Percentiles rank a stretch among this genome's conserved stretches.
phyloP scores from a whole-genome alignment of 1,140 invertebrate species.

The Panulirus ornatus region DNA sequence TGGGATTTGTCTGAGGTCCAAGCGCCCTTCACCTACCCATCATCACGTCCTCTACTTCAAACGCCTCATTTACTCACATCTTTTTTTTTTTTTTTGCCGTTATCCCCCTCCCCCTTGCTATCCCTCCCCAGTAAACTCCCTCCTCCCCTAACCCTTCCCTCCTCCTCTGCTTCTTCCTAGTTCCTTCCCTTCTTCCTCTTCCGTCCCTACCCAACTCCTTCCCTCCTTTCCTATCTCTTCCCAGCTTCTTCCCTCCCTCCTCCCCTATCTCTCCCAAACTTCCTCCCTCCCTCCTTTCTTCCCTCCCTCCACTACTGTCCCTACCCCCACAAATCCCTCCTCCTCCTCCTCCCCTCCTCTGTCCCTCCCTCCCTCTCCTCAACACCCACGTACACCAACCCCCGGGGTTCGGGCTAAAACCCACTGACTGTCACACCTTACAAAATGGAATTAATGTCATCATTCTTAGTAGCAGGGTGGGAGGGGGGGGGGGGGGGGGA shows the following conservation, averaged over 20 bases:
- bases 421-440: conserved; percentile 57
- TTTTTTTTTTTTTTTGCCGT: background rate
- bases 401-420: no score
- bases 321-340: background rate
- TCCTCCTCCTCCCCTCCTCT: background rate
- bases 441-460: conserved; percentile 64
- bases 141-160: background rate
- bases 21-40: background rate
- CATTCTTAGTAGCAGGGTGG: conserved; percentile 47
- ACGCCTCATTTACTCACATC: background rate
- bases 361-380: background rate
- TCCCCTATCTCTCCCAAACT: background rate
- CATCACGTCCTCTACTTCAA: background rate
- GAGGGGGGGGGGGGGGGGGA: no score
- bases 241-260: background rate
- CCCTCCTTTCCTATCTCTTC: background rate
- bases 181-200: background rate
- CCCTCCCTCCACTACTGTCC: background rate
- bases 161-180: background rate
- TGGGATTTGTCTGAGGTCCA: no score
- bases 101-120: background rate
- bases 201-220: background rate
- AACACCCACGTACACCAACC: no score
- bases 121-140: no score
- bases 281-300: background rate